phyloP scores from a whole-genome alignment of 2,888 invertebrate species.

The Villa cingulata region DNA sequence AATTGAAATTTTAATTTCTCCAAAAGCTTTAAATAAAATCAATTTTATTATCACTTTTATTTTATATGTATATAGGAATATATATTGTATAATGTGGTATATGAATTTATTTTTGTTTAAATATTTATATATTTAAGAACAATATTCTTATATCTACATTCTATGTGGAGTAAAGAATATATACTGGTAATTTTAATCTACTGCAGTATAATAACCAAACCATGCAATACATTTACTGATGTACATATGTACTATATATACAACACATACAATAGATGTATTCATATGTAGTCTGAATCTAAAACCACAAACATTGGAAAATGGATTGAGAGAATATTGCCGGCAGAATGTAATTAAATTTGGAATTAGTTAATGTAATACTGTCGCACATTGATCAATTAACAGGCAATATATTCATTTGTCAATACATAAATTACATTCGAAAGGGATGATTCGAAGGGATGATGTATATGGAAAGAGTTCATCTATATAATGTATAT shows the following conservation, averaged over 20 bases:
- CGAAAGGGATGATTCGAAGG: slow-evolving; percentile 11
- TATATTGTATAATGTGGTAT: no score
- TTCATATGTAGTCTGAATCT: no score
- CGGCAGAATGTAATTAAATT: slow-evolving; percentile 16
- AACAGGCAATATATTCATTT: slow-evolving; percentile 37
- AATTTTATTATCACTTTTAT: no score
- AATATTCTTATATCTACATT: no score
- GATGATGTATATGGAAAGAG: slow-evolving; percentile 2
- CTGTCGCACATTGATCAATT: slow-evolving; percentile 28
- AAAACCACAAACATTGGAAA: background rate
- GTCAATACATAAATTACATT: slow-evolving; percentile 35
- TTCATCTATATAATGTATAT: background rate
- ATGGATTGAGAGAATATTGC: background rate
- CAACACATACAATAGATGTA: no score
- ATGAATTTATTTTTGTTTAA: no score
- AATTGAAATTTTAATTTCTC: no score
- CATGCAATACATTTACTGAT: no score
- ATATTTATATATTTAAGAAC: background rate
- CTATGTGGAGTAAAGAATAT: no score
- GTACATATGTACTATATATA: no score
- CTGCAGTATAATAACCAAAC: background rate
- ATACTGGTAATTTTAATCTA: background rate
- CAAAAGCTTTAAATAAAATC: no score
- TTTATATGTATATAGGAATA: no score
- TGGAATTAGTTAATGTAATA: slow-evolving; percentile 19